These are phyloP conservation scores for Pteropus alecto DNA, from an alignment of 2,113 vertebrate genomes.

Conservation along the genomic window DNA sequence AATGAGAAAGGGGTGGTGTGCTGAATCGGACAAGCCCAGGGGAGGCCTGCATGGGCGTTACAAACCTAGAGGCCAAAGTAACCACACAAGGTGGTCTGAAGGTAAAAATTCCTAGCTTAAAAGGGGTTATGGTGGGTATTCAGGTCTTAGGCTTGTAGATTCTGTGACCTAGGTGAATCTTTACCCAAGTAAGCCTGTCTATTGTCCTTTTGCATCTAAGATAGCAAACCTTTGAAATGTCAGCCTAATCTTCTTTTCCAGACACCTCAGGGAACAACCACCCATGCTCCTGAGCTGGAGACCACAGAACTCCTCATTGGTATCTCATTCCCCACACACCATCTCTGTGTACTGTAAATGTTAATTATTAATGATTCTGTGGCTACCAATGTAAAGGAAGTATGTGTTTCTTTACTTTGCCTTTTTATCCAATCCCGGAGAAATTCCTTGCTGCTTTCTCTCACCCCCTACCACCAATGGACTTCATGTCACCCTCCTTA, in stretches of 20 bases:
- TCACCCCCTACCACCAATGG: not conserved
- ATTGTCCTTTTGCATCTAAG: not conserved
- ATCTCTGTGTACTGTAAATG: not conserved
- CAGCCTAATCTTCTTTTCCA: not conserved
- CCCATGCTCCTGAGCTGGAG: not conserved
- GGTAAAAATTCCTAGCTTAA: not conserved
- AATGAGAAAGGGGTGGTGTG: no score
- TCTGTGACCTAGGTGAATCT: not conserved
- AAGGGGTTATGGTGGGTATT: no score
- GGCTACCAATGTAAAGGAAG: not conserved
- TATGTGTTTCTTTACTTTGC: not conserved
- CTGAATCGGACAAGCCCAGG: not conserved
- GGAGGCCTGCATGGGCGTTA: not conserved
- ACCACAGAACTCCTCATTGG: not conserved
- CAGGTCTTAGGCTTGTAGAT: not conserved
- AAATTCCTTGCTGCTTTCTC: not conserved
- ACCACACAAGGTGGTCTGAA: not conserved
- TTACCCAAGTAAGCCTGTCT: not conserved
- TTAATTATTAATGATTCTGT: no score
- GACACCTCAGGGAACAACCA: not conserved
- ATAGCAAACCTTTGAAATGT: not conserved
- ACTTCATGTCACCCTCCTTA: no score
- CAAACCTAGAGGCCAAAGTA: not conserved
- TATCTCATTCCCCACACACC: not conserved
- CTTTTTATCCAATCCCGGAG: not conserved